Evolutionary conservation across 2,797 vertebrate species (phyloP), one percentile per base, ranked within the genome.

Genomic region (Gephyroberyx darwinii): DNA sequence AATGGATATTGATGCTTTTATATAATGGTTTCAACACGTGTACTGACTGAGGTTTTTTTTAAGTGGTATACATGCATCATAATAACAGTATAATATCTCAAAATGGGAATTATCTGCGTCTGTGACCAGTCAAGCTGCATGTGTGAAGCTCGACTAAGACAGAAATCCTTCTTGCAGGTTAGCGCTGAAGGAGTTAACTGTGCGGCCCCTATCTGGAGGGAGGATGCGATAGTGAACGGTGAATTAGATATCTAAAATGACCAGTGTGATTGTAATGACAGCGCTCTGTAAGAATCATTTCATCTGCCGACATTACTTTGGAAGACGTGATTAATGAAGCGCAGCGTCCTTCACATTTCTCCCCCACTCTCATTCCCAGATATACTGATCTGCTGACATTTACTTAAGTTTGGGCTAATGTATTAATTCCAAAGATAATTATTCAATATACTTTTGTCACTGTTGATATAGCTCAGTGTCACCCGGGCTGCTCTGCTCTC

Each of bases 381-480:
- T 94, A 95, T 95, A 94, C 96, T 93, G 93, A 96, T 95, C 94
- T 90, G 93, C 94, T 96, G 95, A 95, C 95, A 95, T 96, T 96
- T 96, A 95, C 95, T 96, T 96, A 95, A 95, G 95, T 96, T 95
- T 93, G 92, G 95, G 93, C 95, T 96, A 96, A 97, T 96, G 94
- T 95, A 95, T 96, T 96, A 96, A 96, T 97, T 96, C 95, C 94
- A 91, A 84, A 95, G 95, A 96, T 96, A 96, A 97, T 96, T 96
- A 95, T 96, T 96, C 95, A 97, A 96, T 97, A 96, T 94, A 96
- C 92, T 95, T 98, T 96, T 96, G 96, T 96, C 95, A 96, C 93
- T 96, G 96, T 96, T 96, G 95, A 96, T 98, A 93, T 91, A 95
- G 92, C 95, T 97, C 95, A 95, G 95, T 93, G 95, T 96, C 94